Conservation (phyloP, 2,113 vertebrate species). For the Perca fluviatilis region DNA sequence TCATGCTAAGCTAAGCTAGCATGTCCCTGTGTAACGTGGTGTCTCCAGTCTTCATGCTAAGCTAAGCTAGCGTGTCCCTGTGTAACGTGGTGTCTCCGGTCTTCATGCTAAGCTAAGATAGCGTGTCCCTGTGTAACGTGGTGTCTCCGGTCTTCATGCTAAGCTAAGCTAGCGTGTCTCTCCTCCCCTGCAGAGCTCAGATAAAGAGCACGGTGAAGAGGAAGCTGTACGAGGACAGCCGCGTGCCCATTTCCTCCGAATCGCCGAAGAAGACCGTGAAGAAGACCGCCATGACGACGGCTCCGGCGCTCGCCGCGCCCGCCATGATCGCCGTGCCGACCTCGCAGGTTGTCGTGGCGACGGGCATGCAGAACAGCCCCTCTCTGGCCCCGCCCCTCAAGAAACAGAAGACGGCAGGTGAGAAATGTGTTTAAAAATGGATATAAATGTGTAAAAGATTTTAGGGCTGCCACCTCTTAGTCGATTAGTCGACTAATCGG, state of each 20-base stretch:
- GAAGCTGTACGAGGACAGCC: slow-evolving; percentile 92
- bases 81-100: too few relatives aligned
- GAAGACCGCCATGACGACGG: slow-evolving; percentile 76
- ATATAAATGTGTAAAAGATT: too few relatives aligned
- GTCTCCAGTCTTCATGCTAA: too few relatives aligned
- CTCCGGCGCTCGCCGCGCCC: slow-evolving; percentile 39
- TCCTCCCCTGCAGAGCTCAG: slow-evolving; percentile 85
- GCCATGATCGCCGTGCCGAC: slow-evolving; percentile 70
- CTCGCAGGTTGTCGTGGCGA: slow-evolving; percentile 81
- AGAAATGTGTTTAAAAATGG: background rate
- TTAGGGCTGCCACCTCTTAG: too few relatives aligned
- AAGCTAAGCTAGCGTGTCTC: background rate
- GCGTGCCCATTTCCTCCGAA: slow-evolving; percentile 90
- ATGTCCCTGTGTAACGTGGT: too few relatives aligned
- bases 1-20: too few relatives aligned
- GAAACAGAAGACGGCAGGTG: slow-evolving; percentile 91
- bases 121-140: too few relatives aligned
- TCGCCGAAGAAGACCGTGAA: slow-evolving; percentile 89
- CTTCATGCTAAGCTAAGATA: too few relatives aligned
- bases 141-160: background rate
- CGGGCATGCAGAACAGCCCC: slow-evolving; percentile 77
- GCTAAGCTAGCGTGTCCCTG: too few relatives aligned
- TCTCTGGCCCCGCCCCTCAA: slow-evolving; percentile 84
- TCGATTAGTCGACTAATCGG: too few relatives aligned
- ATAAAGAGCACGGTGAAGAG: slow-evolving; percentile 93